Evolutionary conservation across 2,888 invertebrate genomes (phyloP), one percentile per base, ranked within the genome.

Genomic region (Dasypogon diadema): DNA sequence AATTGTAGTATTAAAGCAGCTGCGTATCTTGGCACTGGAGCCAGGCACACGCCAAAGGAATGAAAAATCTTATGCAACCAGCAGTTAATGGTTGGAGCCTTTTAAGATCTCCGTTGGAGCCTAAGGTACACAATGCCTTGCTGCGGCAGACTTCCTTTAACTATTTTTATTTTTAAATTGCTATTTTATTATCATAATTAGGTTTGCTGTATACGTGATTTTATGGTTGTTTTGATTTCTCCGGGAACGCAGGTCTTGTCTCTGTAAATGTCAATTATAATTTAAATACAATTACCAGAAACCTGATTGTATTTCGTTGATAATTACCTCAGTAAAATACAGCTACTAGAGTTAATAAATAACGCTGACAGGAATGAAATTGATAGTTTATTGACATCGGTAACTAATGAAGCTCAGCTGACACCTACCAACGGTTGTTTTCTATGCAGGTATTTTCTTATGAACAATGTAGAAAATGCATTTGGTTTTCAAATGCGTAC

Each of bases 181-280:
- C 10, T 37, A 37, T 60, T 60, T 60, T 60, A 60, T 60, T 60
- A 60, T 60, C 60, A 16, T 60, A 37, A 60, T 60, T 37, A 60
- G 34, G 18, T 60, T 16, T 10, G 12, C 37, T 37, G 37, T 12
- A 10, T 60, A 18, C 56, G 26, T 56, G 56, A 26, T 26, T 26
- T 56, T 42, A 12, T 42, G 42, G 2, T 42, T 42, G 42, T 12
- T 42, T 42, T 42, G n/a, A 42, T 42, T 42, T 42, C 12, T 3
- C 42, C 2, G n/a, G 12, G n/a, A 42, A 42, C 42, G n/a, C 42
- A n/a, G 8, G 3, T 12, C n/a, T 42, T 12, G 10, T 42, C 10
- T 42, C n/a, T 42, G n/a, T 42, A 12, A 42, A 42, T 12, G 42
- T 42, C 42, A 42, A 12, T 12, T 42, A 12, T 42, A 42, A 42